A percentile compares a stretch with the other conserved stretches of the same genome.
Conservation (phyloP, 2,113 vertebrate species). For the Proteles cristata region DNA sequence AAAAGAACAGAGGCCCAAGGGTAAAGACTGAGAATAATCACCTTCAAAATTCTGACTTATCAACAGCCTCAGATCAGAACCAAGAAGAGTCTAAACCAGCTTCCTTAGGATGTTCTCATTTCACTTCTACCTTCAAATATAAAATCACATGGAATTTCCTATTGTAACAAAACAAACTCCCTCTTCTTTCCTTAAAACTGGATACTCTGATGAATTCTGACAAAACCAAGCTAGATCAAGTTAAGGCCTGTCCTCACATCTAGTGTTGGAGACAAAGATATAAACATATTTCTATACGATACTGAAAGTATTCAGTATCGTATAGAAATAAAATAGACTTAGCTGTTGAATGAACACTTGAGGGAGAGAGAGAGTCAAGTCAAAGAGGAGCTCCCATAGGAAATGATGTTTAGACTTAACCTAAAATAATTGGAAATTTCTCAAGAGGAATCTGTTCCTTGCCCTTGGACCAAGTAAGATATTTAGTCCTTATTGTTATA, state of each 20-base stretch:
- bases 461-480: not conserved
- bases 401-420: not conserved
- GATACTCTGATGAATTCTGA: not conserved
- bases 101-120: not conserved
- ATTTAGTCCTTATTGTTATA: not conserved
- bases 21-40: constrained; percentile 59
- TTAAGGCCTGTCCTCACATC: not conserved
- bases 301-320: not conserved
- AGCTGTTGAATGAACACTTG: not conserved
- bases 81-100: not conserved
- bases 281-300: too few relatives aligned
- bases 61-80: not conserved
- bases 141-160: not conserved
- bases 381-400: not conserved
- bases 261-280: not conserved
- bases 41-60: constrained; percentile 47
- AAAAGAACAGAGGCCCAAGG: constrained; percentile 63
- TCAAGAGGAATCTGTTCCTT: not conserved
- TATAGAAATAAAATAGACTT: not conserved
- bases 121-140: not conserved
- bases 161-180: fast-evolving
- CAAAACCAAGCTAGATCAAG: not conserved
- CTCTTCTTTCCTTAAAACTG: not conserved
- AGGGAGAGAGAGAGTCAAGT: not conserved
- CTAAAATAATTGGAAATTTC: not conserved